Evolutionary conservation across 2,888 invertebrate genomes (phyloP).

Genomic region (Phytoseiulus persimilis): DNA sequence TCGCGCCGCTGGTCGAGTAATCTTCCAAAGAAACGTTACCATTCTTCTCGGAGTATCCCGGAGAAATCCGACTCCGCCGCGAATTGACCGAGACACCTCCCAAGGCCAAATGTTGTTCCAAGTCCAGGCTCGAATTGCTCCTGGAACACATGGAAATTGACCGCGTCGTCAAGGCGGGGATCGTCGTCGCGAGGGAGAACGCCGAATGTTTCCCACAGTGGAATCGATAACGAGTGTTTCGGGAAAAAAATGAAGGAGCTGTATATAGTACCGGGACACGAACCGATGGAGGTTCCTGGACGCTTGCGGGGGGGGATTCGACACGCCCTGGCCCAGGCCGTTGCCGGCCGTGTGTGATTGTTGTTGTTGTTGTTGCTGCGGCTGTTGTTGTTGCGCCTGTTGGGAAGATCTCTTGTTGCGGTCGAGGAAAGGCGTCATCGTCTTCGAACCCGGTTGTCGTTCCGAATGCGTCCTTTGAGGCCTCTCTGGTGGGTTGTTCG

Average conservation of each 20-base stretch:
- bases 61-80: conserved; percentile 27
- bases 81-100: background rate
- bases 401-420: background rate
- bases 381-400: conserved; percentile 5
- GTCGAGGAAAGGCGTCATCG: conserved; percentile 13
- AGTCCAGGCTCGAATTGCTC: conserved; percentile 17
- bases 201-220: too few relatives aligned
- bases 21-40: conserved; percentile 21
- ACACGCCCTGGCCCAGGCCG: background rate
- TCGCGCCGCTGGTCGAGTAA: background rate
- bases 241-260: background rate
- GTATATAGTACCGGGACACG: background rate
- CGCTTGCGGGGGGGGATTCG: background rate
- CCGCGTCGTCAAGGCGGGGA: too few relatives aligned
- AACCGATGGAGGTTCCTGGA: background rate
- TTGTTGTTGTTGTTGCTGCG: conserved; percentile 10
- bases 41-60: conserved; percentile 20
- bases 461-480: conserved; percentile 45
- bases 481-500: conserved; percentile 41
- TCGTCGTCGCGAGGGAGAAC: too few relatives aligned
- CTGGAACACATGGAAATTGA: background rate
- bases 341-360: background rate
- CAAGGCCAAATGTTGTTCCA: conserved; percentile 24
- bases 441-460: conserved; percentile 34
- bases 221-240: too few relatives aligned